Percentiles rank a stretch among this genome's conserved stretches.
Conservation (phyloP, 2,113 vertebrate species). For the Halichoerus grypus region DNA sequence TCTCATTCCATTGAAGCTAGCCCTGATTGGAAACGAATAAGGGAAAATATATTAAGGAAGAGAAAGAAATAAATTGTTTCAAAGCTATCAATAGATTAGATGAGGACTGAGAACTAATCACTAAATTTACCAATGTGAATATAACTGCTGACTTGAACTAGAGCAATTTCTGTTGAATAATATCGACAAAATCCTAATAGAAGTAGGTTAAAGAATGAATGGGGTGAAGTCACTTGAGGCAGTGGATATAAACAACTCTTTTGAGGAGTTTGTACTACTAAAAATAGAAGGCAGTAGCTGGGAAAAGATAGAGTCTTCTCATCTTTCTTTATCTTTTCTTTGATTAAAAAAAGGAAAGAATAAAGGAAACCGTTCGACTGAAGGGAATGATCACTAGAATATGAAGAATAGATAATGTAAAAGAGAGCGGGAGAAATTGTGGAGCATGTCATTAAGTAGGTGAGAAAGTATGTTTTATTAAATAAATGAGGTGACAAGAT, state of each 20-base stretch:
- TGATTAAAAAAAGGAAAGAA: not conserved
- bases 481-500: not conserved
- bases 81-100: not conserved
- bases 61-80: not conserved
- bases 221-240: not conserved
- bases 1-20: not conserved
- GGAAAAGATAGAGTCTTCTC: accelerated
- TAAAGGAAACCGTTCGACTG: not conserved
- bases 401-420: not conserved
- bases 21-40: not conserved
- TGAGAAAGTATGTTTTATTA: not conserved
- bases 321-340: not conserved
- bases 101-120: not conserved
- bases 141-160: not conserved
- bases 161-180: not conserved
- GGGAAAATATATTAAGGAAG: not conserved
- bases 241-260: not conserved
- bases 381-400: not conserved
- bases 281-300: not conserved
- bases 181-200: not conserved
- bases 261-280: not conserved
- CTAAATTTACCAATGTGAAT: not conserved
- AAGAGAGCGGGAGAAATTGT: not conserved
- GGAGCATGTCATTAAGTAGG: not conserved
- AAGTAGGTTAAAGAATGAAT: not conserved